These are phyloP conservation scores for Chaetodon auriga DNA, from an alignment of 2,113 vertebrate species.

Conservation along the genomic window DNA sequence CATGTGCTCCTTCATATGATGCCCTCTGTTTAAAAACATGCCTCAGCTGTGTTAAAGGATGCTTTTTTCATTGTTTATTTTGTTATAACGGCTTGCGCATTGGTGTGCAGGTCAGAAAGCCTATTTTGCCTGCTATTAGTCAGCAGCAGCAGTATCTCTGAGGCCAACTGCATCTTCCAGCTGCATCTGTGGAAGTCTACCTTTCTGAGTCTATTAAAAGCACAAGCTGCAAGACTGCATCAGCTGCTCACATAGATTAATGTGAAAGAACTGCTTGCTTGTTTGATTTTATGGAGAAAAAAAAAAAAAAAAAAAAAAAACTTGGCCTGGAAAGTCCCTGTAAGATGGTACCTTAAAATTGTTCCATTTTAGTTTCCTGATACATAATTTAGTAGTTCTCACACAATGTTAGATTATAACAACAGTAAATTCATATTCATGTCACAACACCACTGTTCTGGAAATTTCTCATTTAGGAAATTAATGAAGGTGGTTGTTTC, in stretches of 20 bases:
- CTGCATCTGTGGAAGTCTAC: constrained; percentile 39
- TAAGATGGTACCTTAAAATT: constrained; percentile 38
- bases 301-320: not conserved
- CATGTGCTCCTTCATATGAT: not conserved
- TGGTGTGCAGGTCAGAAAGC: not conserved
- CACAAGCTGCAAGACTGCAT: constrained; percentile 21
- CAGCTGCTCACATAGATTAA: constrained; percentile 45
- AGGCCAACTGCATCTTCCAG: constrained; percentile 33
- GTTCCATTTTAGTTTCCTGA: constrained; percentile 37
- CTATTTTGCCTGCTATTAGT: constrained; percentile 35
- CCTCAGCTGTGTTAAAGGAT: not conserved
- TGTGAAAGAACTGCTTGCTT: constrained; percentile 24
- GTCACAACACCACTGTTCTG: not conserved
- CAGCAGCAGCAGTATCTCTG: constrained; percentile 18
- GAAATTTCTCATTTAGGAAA: not conserved
- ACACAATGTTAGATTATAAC: not conserved
- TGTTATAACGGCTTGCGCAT: not conserved
- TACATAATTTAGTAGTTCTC: not conserved
- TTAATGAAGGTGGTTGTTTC: not conserved
- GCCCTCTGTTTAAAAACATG: not conserved
- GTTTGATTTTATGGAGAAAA: constrained; percentile 2
- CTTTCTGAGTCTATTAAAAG: constrained; percentile 47
- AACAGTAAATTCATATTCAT: not conserved
- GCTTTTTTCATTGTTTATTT: not conserved
- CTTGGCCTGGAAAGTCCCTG: not conserved